Base-by-base conservation (phyloP, 1,140 invertebrate genomes). In the Octopus sinensis region DNA sequence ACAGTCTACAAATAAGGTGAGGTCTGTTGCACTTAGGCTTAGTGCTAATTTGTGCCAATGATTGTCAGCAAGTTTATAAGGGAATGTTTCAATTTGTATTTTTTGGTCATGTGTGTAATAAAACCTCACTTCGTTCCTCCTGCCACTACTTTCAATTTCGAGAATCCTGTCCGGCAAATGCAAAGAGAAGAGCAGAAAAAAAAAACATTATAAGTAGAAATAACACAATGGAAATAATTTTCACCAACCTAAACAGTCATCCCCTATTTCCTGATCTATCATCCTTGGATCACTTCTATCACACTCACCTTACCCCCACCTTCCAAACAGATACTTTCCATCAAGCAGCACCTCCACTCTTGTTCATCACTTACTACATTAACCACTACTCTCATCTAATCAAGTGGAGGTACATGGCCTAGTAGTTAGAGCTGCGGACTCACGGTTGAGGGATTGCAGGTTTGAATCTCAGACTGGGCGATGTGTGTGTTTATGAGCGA, bases 111-210 rank as follows among this genome's bases (percentile, higher is more conserved):
- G 86, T 53, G 83, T 86, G 93, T 91, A 97, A 85, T 92, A 92
- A 76, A 93, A 88, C 17, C 92, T 89, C 82, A 93, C 93, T 90
- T 96, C 95, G 91, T 96, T 94, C 86, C 94, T 94, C 43, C 95
- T 93, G 80, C 95, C 96, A 91, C 95, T 96, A 87, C 95, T 96
- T 92, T 97, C 95, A 88, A 96, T 92, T 92, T 97, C 96, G 92
- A 96, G 92, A 92, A 95, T 96, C 92, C 95, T 95, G 91, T 77
- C 89, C 87, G 81, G 82, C 83, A 77, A 77, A 84, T 76, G 84
- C 81, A 77, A 9, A 13, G 7, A 13, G 30, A 82, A 82, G 78
- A 80, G 30, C 51, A 76, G 80, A 23, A 76, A n/a, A 78, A 81
- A 75, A 23, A 13, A 7, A 71, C 6, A 62, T 5, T 53, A 17